These are phyloP conservation scores for Acanthosepion esculentum DNA, from an alignment of 2,888 invertebrate species.

Conservation along the genomic window DNA sequence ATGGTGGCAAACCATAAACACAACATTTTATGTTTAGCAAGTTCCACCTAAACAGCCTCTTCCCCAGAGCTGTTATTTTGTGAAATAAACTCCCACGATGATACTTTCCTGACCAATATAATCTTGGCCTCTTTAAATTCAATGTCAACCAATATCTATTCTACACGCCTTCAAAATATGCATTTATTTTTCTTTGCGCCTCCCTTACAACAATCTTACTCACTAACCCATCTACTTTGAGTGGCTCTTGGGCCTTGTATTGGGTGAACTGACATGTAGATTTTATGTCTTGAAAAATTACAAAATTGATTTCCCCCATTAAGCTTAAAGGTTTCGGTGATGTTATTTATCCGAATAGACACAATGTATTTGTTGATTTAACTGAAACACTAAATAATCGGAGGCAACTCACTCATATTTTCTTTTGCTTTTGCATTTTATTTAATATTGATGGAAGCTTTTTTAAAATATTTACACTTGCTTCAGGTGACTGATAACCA, in stretches of 20 bases:
- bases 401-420: neutral
- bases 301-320: neutral
- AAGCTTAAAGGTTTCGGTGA: neutral
- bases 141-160: too few relatives aligned
- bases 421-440: neutral
- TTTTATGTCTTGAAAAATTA: neutral
- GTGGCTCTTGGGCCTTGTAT: neutral
- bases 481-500: neutral
- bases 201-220: too few relatives aligned
- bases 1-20: too few relatives aligned
- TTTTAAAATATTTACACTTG: neutral
- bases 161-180: too few relatives aligned
- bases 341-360: neutral
- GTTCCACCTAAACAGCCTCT: too few relatives aligned
- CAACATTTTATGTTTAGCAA: too few relatives aligned
- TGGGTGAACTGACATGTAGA: neutral
- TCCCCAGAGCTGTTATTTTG: too few relatives aligned
- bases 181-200: too few relatives aligned
- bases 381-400: neutral
- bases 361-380: neutral
- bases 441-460: slow-evolving; percentile 16
- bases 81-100: too few relatives aligned
- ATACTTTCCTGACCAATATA: too few relatives aligned
- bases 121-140: too few relatives aligned
- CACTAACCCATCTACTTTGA: too few relatives aligned